Evolutionary conservation across 2,113 vertebrate species (phyloP).

Genomic region (Bothrops jararaca): DNA sequence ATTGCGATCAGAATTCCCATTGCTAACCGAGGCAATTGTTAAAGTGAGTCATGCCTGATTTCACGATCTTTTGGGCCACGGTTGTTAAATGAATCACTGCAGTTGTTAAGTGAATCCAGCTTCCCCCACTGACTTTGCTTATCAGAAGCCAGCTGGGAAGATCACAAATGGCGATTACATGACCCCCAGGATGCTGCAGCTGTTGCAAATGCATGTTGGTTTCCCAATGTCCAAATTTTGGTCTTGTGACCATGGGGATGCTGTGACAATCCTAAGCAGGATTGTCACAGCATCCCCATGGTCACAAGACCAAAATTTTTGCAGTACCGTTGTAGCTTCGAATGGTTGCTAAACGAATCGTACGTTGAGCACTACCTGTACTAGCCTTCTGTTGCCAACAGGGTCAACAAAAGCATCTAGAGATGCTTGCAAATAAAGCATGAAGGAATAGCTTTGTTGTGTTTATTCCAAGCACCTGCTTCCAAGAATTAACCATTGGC

Average conservation of each 20-base stretch:
- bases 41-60: neutral
- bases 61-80: neutral
- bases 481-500: neutral
- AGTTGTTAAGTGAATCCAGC: neutral
- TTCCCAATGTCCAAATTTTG: neutral
- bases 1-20: neutral
- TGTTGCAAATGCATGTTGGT: neutral
- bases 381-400: neutral
- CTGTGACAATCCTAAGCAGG: neutral
- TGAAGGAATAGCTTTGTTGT: neutral
- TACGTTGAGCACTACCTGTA: neutral
- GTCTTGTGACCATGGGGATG: neutral
- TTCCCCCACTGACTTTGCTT: neutral
- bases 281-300: too few relatives aligned
- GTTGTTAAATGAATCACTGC: neutral
- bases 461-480: neutral
- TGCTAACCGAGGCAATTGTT: neutral
- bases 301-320: too few relatives aligned
- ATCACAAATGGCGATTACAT: neutral
- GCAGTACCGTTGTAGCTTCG: neutral
- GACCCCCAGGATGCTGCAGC: neutral
- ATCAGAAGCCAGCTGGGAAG: neutral
- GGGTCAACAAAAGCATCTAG: neutral
- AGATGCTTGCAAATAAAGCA: neutral
- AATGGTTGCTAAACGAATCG: neutral